Percentiles rank a stretch among this genome's conserved stretches.
phyloP scores from a whole-genome alignment of 2,888 invertebrate species.

The Elegia similella region DNA sequence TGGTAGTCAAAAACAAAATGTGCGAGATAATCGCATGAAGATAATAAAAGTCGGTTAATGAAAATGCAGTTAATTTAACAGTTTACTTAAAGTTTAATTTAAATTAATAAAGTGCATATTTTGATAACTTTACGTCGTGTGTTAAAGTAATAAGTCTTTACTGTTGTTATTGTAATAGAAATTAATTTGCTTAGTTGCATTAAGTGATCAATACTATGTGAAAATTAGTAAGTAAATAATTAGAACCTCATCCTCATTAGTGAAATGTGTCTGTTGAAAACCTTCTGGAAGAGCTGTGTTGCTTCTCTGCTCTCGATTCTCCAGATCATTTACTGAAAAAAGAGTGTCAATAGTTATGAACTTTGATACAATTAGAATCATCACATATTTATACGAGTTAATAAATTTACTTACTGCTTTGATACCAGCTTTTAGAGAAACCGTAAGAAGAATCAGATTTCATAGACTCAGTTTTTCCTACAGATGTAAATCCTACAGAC shows the following conservation, averaged over 20 bases:
- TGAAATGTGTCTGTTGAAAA: constrained; percentile 49
- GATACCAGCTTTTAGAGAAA: constrained; percentile 70
- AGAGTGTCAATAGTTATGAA: too few species aligned
- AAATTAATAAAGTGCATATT: neutral
- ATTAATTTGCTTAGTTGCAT: neutral
- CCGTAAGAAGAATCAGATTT: constrained; percentile 62
- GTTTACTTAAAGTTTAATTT: too few species aligned
- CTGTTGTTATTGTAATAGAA: neutral
- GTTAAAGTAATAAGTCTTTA: too few species aligned
- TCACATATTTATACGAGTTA: neutral
- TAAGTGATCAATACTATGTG: neutral
- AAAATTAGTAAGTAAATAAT: constrained; percentile 37
- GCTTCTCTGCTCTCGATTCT: constrained; percentile 58
- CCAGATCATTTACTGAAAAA: constrained; percentile 82
- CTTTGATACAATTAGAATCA: too few species aligned
- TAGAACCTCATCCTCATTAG: constrained; percentile 56
- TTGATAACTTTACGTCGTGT: too few species aligned
- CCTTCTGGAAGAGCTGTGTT: constrained; percentile 68
- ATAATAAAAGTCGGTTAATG: too few species aligned
- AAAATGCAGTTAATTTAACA: too few species aligned
- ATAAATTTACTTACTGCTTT: constrained; percentile 60
- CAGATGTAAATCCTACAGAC: constrained; percentile 71
- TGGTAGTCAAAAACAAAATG: neutral
- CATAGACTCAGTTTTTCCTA: constrained; percentile 51
- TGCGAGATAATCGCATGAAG: neutral